A percentile compares a stretch with the other conserved stretches of the same genome.
Conservation (phyloP, 2,888 invertebrate species). For the Sesia apiformis region DNA sequence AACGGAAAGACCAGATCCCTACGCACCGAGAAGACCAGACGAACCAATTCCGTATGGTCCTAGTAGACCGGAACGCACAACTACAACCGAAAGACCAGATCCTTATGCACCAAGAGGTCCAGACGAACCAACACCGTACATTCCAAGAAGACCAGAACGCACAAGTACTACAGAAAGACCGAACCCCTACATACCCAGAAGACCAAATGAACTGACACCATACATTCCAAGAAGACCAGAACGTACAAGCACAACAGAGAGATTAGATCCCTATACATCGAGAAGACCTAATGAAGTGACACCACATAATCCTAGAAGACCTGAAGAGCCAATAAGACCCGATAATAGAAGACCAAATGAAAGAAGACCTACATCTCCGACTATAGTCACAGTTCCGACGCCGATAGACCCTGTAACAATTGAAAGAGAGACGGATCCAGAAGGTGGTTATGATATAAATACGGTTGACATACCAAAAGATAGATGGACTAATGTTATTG, state of each 20-base stretch:
- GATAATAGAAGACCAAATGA: constrained; percentile 4
- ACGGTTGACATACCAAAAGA: constrained; percentile 35
- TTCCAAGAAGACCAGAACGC: constrained; percentile 3
- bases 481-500: constrained; percentile 34
- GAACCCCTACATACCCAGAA: constrained; percentile 6
- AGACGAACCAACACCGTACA: background rate
- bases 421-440: constrained; percentile 25
- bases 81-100: constrained; percentile 4
- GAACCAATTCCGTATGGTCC: constrained; percentile 6
- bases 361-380: constrained; percentile 8
- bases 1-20: constrained; percentile 18
- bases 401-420: constrained; percentile 19
- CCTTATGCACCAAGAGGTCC: background rate
- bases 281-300: background rate
- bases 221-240: constrained; percentile 1
- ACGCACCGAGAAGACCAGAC: constrained; percentile 10
- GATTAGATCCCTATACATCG: background rate
- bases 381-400: constrained; percentile 18
- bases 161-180: constrained; percentile 1
- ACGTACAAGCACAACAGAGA: background rate
- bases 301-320: constrained; percentile 1
- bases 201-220: constrained; percentile 14
- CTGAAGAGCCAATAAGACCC: constrained; percentile 8
- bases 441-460: constrained; percentile 29
- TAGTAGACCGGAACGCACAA: constrained; percentile 14